phyloP scores from a whole-genome alignment of 2,888 invertebrate genomes.

The Sceliomorpha sp. region DNA sequence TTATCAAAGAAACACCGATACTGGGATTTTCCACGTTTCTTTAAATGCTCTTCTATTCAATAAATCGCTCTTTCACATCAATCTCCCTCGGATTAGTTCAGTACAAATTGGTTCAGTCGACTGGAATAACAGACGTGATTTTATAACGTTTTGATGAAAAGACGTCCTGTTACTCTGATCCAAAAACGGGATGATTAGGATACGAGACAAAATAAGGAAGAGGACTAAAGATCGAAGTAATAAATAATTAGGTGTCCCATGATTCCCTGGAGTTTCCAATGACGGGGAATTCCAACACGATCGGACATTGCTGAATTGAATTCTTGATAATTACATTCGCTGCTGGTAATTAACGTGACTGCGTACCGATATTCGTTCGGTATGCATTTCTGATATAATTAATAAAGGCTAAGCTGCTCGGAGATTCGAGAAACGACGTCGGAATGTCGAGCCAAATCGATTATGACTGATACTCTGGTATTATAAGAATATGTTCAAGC shows the following conservation, averaged over 20 bases:
- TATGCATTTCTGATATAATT: constrained; percentile 71
- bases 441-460: constrained; percentile 16
- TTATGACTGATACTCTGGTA: constrained; percentile 24
- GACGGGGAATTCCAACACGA: constrained; percentile 59
- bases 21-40: constrained; percentile 16
- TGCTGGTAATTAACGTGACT: constrained; percentile 54
- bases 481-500: constrained; percentile 5
- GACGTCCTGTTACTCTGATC: no score
- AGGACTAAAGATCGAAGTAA: constrained; percentile 53
- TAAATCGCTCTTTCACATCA: constrained; percentile 17
- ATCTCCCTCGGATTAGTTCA: constrained; percentile 16
- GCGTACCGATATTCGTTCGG: constrained; percentile 59
- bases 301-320: constrained; percentile 67
- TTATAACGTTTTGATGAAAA: no score
- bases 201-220: constrained; percentile 29
- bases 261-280: constrained; percentile 47
- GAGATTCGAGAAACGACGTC: constrained; percentile 14
- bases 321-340: constrained; percentile 65
- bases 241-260: constrained; percentile 64
- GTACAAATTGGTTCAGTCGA: no score
- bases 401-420: constrained; percentile 72
- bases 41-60: constrained; percentile 14
- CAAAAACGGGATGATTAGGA: constrained; percentile 47
- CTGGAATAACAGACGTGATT: no score
- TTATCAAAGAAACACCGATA: constrained; percentile 58